Base-by-base conservation (phyloP, 2,113 vertebrate genomes). In the Myrmecophaga tridactyla region DNA sequence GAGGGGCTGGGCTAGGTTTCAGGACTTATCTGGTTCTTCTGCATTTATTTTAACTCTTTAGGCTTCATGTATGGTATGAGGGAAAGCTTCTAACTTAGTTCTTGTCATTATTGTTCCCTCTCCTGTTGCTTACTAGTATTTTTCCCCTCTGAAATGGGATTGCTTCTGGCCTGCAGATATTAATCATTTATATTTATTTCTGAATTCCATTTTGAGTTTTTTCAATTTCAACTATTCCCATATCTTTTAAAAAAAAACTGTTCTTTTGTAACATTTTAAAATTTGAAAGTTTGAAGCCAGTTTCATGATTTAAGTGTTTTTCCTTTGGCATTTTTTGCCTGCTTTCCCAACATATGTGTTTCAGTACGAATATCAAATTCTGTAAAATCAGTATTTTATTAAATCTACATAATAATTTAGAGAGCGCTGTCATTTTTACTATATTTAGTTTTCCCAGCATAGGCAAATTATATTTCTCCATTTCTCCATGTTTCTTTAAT, bases 321-420 rank as follows among this genome's bases (percentile, higher is more conserved):
- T 86, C 39, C 43, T 93, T 92, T 80, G 76, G 80, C 62, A 70
- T 85, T 96, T 96, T 89, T 82, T 94, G 58, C 41, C 76, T 80
- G 21, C 80, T 92, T 97, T 92, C 87, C 93, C 85, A 92, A 82
- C 60, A 56, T 39, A 91, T 29, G 23, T 90, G 27, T 95, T 97
- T 97, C 90, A 85, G 82, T 92, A 90, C 73, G 41, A 95, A 86
- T 95, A 97, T 95, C 83, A 91, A 94, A 86, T 96, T 97, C 89
- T 92, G 31, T 95, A 92, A 96, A 97, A 91, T 97, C 86, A 95
- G 95, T 92, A 62, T 94, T 97, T 96, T 96, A 96, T 96, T 97
- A 95, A 97, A 94, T 96, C 82, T 96, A 94, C 95, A 96, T 96
- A 97, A 94, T 97, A 96, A 97, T 97, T 97, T 97, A 80, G 97